Evolutionary conservation across 2,888 invertebrate species (phyloP).

Genomic region (Anarsia innoxiella): DNA sequence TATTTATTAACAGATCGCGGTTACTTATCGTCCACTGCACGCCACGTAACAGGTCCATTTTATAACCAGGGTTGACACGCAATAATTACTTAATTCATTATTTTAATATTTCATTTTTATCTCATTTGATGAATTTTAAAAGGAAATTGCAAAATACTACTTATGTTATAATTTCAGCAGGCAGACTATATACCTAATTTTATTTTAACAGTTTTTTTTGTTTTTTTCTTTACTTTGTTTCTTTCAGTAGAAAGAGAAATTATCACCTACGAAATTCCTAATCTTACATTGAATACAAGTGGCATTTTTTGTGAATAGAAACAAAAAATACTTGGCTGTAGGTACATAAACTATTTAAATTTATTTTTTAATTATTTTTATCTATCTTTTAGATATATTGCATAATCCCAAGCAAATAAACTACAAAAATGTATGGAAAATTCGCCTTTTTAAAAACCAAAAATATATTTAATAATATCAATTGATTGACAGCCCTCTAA

Average conservation of each 20-base stretch:
- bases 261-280: no score
- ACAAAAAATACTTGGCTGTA: no score
- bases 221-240: neutral
- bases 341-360: neutral
- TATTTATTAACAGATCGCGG: slow-evolving; percentile 49
- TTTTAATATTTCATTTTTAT: neutral
- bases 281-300: no score
- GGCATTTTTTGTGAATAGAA: no score
- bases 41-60: slow-evolving; percentile 37
- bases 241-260: neutral
- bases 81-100: neutral
- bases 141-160: neutral
- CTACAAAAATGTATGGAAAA: no score
- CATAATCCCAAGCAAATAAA: no score
- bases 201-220: neutral
- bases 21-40: slow-evolving; percentile 46
- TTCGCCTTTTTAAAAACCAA: neutral
- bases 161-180: no score
- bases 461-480: neutral
- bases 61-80: slow-evolving; percentile 29
- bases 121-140: neutral
- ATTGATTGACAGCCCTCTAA: neutral
- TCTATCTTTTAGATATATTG: neutral
- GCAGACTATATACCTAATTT: neutral
- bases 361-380: neutral